These are phyloP conservation scores for Brassicogethes aeneus DNA, from an alignment of 2,888 invertebrate species.

Conservation along the genomic window DNA sequence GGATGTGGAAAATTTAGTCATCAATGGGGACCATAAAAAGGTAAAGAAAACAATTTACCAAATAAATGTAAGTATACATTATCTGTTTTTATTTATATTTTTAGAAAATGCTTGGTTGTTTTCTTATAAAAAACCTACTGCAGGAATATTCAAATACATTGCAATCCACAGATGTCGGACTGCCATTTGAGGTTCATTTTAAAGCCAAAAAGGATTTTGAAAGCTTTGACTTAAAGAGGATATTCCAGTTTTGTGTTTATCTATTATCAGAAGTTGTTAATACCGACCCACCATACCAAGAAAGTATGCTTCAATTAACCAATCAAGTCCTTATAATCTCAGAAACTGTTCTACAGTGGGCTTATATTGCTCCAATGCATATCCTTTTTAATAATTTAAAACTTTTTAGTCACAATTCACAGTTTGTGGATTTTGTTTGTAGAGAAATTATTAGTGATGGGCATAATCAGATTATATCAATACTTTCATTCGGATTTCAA, in stretches of 20 bases:
- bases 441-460: too few species aligned
- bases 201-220: conserved; percentile 80
- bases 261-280: conserved; percentile 52
- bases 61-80: background rate
- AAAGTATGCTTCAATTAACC: conserved; percentile 48
- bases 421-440: too few species aligned
- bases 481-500: too few species aligned
- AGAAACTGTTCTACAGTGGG: conserved; percentile 75
- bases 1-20: conserved; percentile 69
- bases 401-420: too few species aligned
- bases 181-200: conserved; percentile 83
- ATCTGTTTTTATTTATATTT: conserved; percentile 24
- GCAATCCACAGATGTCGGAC: conserved; percentile 76
- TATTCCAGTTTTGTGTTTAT: conserved; percentile 65
- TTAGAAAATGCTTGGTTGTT: conserved; percentile 76
- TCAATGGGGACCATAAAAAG: conserved; percentile 54
- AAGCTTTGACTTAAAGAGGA: conserved; percentile 65
- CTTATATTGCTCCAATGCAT: conserved; percentile 56
- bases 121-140: conserved; percentile 72
- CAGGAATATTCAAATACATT: conserved; percentile 83
- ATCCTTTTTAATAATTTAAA: conserved; percentile 28
- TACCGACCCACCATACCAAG: conserved; percentile 40
- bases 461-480: too few species aligned
- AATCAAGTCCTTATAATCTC: conserved; percentile 67
- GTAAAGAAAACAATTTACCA: conserved; percentile 35